A percentile compares a stretch with the other conserved stretches of the same genome.
Evolutionary conservation across 2,888 invertebrate genomes (phyloP).

Genomic region (Eledone cirrhosa): DNA sequence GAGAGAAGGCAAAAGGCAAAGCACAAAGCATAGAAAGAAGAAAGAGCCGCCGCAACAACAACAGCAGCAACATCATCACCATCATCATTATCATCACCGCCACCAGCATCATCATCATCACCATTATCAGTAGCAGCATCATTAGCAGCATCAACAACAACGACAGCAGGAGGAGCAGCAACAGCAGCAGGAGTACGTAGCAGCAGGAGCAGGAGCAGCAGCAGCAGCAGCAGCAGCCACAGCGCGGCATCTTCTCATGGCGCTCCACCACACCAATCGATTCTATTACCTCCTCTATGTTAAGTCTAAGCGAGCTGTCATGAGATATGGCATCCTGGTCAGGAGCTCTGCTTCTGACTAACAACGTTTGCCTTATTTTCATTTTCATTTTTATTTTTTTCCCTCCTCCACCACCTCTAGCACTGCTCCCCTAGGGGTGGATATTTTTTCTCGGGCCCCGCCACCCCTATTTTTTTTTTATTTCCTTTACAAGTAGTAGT

Average conservation of each 20-base stretch:
- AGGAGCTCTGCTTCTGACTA: conserved; percentile 17
- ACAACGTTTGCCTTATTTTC: no score
- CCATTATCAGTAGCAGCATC: no score
- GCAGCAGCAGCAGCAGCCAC: background rate
- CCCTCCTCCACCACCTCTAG: no score
- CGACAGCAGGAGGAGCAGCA: background rate
- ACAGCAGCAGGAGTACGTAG: background rate
- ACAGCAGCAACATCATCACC: background rate
- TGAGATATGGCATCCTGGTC: conserved; percentile 20
- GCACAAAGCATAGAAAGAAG: background rate
- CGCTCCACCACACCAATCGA: conserved; percentile 4
- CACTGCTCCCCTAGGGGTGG: no score
- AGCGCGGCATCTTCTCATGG: conserved; percentile 15
- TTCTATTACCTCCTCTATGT: background rate
- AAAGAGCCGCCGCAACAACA: background rate
- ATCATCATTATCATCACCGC: background rate
- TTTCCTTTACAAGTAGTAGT: background rate
- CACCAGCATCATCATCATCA: background rate
- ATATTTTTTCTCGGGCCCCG: background rate
- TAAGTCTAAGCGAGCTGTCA: conserved; percentile 23
- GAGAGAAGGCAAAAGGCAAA: background rate
- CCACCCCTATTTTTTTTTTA: background rate
- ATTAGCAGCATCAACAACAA: no score
- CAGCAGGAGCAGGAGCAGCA: conserved; percentile 16
- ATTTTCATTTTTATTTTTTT: no score